Conservation (phyloP, 2,797 vertebrate genomes). For the Chaetodon trifasciatus region DNA sequence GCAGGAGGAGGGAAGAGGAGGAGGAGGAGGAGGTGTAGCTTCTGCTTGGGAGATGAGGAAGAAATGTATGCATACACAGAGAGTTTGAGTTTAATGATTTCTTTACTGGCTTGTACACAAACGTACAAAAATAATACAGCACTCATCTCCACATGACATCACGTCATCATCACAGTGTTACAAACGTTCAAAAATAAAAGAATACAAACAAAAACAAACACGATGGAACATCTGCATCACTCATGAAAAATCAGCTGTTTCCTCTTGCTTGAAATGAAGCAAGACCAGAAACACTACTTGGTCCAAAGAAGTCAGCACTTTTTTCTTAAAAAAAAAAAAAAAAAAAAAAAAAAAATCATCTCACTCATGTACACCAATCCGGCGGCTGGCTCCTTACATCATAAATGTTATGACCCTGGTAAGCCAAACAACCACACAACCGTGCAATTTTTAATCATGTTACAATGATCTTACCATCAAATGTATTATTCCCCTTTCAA, state of each 20-base stretch:
- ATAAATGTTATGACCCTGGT: constrained; percentile 99
- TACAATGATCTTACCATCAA: constrained; percentile 90
- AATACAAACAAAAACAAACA: constrained; percentile 75
- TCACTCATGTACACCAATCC: constrained; percentile 85
- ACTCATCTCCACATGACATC: constrained; percentile 86
- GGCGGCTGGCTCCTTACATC: constrained; percentile 86
- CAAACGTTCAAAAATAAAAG: constrained; percentile 85
- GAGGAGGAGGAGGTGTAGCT: constrained; percentile 1
- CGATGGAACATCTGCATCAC: constrained; percentile 84
- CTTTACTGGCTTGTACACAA: constrained; percentile 92
- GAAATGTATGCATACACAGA: constrained; percentile 74
- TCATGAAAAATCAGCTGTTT: constrained; percentile 77
- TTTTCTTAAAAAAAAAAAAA: not conserved
- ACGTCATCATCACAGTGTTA: constrained; percentile 90
- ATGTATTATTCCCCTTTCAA: constrained; percentile 87
- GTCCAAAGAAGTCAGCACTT: constrained; percentile 80
- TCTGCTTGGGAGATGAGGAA: constrained; percentile 49
- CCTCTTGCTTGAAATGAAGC: constrained; percentile 84
- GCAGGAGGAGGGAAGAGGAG: constrained; percentile 25
- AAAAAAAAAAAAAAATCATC: constrained; percentile 66
- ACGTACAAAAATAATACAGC: constrained; percentile 90
- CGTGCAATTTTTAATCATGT: constrained; percentile 93
- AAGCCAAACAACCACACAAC: constrained; percentile 83
- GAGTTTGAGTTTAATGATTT: constrained; percentile 88
- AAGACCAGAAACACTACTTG: constrained; percentile 83